phyloP scores from a whole-genome alignment of 2,797 vertebrate genomes.

The Limnodromus scolopaceus region DNA sequence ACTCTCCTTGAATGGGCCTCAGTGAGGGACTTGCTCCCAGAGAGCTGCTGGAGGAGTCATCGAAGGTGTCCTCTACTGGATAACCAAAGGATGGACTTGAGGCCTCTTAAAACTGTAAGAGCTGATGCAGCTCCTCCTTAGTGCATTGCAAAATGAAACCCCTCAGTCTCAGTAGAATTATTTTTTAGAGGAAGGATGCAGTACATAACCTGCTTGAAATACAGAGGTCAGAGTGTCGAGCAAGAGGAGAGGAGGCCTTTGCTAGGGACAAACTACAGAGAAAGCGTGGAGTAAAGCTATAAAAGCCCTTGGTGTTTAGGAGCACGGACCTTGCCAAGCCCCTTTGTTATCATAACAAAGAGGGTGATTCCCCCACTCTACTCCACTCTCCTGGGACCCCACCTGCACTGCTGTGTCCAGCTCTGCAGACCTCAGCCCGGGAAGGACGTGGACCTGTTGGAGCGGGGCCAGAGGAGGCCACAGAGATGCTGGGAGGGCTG shows the following conservation, averaged over 20 bases:
- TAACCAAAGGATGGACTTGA: background rate
- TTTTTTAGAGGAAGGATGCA: background rate
- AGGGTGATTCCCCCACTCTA: no score
- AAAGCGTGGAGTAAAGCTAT: background rate
- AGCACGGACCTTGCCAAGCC: accelerated
- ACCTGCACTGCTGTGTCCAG: no score
- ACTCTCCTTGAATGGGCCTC: background rate
- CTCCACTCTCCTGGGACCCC: no score
- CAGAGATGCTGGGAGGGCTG: no score
- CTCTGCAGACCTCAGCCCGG: no score
- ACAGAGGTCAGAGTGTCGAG: background rate
- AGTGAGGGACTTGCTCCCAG: background rate
- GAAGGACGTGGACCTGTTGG: no score
- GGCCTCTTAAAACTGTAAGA: background rate
- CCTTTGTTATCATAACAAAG: background rate
- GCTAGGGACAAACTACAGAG: background rate
- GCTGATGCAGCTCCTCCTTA: background rate
- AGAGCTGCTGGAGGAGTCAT: background rate
- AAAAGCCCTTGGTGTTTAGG: background rate
- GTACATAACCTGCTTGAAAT: background rate
- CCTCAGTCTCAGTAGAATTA: background rate
- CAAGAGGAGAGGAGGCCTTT: background rate
- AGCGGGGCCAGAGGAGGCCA: no score
- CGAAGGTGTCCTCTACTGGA: background rate
- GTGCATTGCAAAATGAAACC: background rate